Evolutionary conservation across 1,140 invertebrate genomes (phyloP).

Genomic region (Asbolus verrucosus): DNA sequence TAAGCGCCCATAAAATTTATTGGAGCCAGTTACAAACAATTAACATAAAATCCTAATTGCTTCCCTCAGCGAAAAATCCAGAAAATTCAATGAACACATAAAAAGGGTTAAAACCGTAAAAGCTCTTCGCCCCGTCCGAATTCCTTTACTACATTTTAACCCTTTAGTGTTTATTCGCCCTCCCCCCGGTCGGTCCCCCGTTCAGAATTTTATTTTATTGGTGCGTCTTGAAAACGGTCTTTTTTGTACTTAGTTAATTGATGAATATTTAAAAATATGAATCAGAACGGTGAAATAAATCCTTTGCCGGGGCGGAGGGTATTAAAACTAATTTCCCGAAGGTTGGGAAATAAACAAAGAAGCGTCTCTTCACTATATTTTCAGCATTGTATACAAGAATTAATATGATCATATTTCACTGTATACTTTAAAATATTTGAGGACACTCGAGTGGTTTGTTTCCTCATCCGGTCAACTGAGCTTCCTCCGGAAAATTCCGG

Average conservation of each 20-base stretch:
- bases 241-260: conserved; percentile 38
- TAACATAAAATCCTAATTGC: conserved; percentile 59
- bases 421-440: conserved; percentile 58
- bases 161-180: conserved; percentile 53
- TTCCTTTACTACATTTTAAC: conserved; percentile 52
- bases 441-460: conserved; percentile 58
- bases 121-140: conserved; percentile 46
- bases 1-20: conserved; percentile 52
- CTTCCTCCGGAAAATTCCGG: conserved; percentile 44
- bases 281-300: conserved; percentile 22
- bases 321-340: conserved; percentile 45
- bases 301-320: not conserved
- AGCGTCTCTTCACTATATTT: conserved; percentile 44
- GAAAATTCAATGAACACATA: conserved; percentile 58
- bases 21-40: conserved; percentile 57
- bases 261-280: conserved; percentile 45
- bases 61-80: conserved; percentile 53
- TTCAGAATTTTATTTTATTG: conserved; percentile 51
- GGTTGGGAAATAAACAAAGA: conserved; percentile 44
- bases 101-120: conserved; percentile 53
- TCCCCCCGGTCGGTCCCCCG: too few relatives aligned
- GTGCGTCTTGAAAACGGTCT: conserved; percentile 23
- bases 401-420: conserved; percentile 60
- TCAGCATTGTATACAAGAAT: conserved; percentile 58
- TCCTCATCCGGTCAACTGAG: conserved; percentile 60